Evolutionary conservation across 35 echinoderm and acorn worm genomes (phyloP).

Genomic region (Diadema setosum): DNA sequence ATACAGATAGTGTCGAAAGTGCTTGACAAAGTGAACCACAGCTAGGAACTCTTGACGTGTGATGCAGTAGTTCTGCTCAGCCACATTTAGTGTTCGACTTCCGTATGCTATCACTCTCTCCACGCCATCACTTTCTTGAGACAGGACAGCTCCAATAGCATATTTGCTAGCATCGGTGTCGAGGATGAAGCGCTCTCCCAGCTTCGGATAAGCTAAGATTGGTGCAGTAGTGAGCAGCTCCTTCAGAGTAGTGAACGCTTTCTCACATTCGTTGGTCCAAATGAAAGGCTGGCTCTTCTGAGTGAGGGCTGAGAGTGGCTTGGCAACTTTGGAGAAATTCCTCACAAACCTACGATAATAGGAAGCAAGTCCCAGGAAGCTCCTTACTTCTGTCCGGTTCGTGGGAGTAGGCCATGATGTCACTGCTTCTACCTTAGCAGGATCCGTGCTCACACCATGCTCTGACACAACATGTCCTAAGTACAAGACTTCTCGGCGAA

Average conservation of each 20-base stretch:
- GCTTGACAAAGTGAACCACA: neutral
- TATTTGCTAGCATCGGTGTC: no score
- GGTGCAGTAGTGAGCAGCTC: no score
- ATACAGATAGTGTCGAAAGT: neutral
- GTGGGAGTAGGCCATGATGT: neutral
- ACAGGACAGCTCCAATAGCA: no score
- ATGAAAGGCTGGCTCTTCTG: neutral
- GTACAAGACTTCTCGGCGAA: no score
- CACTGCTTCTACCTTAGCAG: neutral
- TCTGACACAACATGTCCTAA: neutral
- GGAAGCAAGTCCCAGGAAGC: neutral
- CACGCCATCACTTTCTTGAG: constrained; percentile 39
- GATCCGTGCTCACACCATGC: neutral
- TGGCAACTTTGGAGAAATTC: neutral
- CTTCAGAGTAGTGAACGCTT: no score
- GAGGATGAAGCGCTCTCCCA: no score
- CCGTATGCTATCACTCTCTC: constrained; percentile 36
- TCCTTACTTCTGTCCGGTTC: no score
- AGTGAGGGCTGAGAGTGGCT: neutral
- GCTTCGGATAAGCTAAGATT: no score
- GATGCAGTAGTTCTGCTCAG: constrained; percentile 24
- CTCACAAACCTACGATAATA: neutral
- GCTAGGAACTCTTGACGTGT: constrained; percentile 17
- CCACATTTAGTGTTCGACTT: neutral
- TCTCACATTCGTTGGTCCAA: no score